Base-by-base conservation (phyloP, 2,888 invertebrate genomes). In the Lasius platythorax region DNA sequence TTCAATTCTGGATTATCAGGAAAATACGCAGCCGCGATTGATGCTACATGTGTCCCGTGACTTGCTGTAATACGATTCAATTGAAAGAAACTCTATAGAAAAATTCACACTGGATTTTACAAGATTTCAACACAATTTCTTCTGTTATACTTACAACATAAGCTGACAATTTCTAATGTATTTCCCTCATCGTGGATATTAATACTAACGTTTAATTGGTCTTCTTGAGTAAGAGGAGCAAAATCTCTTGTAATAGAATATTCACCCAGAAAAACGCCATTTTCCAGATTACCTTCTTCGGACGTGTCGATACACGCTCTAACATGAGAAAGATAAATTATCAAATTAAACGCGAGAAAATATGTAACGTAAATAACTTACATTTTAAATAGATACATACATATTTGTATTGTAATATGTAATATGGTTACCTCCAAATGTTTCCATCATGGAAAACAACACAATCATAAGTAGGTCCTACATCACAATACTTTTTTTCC, bases 11-110 rank as follows among this genome's bases (percentile, higher is more conserved):
- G 98, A 79, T 97, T 96, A 37, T 98, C 97, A 0, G 98, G 97
- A 95, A 98, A 99, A 95, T 98, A 96, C 0, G 98, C 99, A 1
- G 99, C 97, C 1, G 99, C 98, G 91, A 99, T 99, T 11, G 98
- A 98, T 0, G 99, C 99, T 5, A 99, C 99, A 95, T 99, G 99
- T 0, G 99, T 99, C 40, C 99, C 99, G 95, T 99, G 99, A 75
- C 98, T 97, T 15, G 99, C 99, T 98, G 93, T 30, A 95, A 95
- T 88, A 72, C 6, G 72, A 83, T 33, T 15, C 15, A n/a, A 56
- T 50, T 37, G 12, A 63, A 61, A 68, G 40, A 66, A 68, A 75
- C n/a, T 23, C 15, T 66, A 72, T 53, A 63, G 8, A 67, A 23
- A 58, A 67, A 66, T 37, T 5, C 5, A 23, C 33, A 61, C 30